A percentile compares a stretch with the other conserved stretches of the same genome.
phyloP scores from a whole-genome alignment of 2,797 vertebrate species.

The Spinibarbus caldwelli region DNA sequence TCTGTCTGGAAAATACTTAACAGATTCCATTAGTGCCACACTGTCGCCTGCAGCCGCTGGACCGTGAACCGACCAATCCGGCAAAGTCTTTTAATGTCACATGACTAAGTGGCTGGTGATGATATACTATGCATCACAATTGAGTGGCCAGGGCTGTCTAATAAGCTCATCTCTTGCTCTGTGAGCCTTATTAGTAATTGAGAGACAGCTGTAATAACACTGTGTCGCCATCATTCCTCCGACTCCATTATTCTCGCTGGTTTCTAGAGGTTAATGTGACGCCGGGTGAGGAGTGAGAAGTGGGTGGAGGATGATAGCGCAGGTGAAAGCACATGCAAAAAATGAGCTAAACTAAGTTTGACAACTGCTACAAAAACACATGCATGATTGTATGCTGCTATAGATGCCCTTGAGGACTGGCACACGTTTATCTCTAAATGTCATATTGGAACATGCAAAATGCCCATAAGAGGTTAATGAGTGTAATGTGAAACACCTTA shows the following conservation, averaged over 20 bases:
- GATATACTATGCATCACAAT: conserved; percentile 38
- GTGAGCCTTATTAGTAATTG: conserved; percentile 54
- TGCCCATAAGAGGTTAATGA: conserved; percentile 34
- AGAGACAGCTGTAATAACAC: conserved; percentile 59
- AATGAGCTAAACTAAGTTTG: conserved; percentile 44
- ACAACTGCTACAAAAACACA: conserved; percentile 38
- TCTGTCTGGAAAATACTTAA: conserved; percentile 43
- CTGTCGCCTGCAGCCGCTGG: conserved; percentile 50
- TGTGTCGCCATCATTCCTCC: conserved; percentile 37
- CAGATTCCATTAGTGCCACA: conserved; percentile 63
- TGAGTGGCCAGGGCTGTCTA: conserved; percentile 32
- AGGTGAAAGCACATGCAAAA: conserved; percentile 41
- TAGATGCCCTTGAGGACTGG: conserved; percentile 4
- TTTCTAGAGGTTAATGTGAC: conserved; percentile 38
- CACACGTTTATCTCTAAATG: conserved; percentile 31
- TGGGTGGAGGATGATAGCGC: conserved; percentile 1
- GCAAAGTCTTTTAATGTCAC: conserved; percentile 40
- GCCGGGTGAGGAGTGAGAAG: conserved; percentile 37
- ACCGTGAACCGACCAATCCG: conserved; percentile 57
- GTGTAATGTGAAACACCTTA: not conserved
- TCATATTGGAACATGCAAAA: conserved; percentile 31
- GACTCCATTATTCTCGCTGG: conserved; percentile 48
- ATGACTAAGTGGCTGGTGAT: conserved; percentile 42
- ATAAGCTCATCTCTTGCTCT: conserved; percentile 47
- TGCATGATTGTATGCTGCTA: not conserved